Base-by-base conservation (phyloP, 2,888 invertebrate genomes). In the Micoletzkya japonica region DNA sequence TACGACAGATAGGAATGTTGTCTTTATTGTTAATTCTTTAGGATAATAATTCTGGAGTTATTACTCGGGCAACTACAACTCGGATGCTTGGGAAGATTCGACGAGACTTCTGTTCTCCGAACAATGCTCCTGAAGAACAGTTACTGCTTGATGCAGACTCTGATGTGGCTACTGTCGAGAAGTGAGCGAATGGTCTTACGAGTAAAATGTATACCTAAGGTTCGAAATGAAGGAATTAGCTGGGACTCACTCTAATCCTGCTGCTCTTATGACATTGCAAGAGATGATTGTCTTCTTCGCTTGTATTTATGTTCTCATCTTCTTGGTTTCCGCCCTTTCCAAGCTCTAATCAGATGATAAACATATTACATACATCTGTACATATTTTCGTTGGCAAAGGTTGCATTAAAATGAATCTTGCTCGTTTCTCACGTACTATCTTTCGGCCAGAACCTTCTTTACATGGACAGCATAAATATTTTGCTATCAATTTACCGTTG, bases 111-210 rank as follows among this genome's bases (percentile, higher is more conserved):
- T 81, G 80, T 59, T 71, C 72, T 49, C 70, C 77, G 14, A 72
- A 72, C 26, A 75, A 73, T 56, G 73, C 80, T 10, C 81, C 81
- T 0, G 74, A 77, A 32, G 80, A 81, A 57, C 81, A 81, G 66
- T 63, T 81, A 32, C 73, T 81, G 20, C 59, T 81, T 7, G 81
- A 81, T 70, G 81, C 81, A 2, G 72, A 77, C 24, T 71, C 71
- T 34, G 74, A 74, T 50, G 57, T 58, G 4, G 74, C 50, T 36
- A 64, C 52, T 3, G 64, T 52, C 20, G 24, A 30, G 49, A 6
- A 50, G 6, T 30, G n/a, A 26, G 30, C 7, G 14, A 28, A 30
- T 44, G 44, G 44, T 44, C 44, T 14, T 44, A n/a, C n/a, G n/a
- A n/a, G 10, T 44, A 14, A 44, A 44, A 44, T 44, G 44, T 10